A percentile compares a stretch with the other conserved stretches of the same genome.
Evolutionary conservation across 2,113 vertebrate genomes (phyloP).

Genomic region (Pluvialis apricaria): DNA sequence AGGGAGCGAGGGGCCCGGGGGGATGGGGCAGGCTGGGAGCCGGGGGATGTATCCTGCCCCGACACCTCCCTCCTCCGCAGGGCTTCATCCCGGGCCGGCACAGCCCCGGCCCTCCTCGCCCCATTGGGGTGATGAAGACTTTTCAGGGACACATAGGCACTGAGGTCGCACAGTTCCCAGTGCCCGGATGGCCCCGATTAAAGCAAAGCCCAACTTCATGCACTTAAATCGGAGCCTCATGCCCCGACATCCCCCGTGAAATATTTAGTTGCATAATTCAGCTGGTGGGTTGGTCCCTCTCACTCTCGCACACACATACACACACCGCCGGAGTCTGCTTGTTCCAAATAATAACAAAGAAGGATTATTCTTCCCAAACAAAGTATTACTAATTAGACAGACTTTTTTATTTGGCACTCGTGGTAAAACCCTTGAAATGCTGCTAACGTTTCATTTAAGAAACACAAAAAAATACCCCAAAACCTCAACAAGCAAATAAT

Average conservation of each 20-base stretch:
- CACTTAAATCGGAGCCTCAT: fast-evolving
- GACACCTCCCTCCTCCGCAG: fast-evolving
- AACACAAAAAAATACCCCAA: background rate
- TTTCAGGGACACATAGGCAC: background rate
- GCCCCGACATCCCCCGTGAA: background rate
- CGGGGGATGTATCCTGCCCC: background rate
- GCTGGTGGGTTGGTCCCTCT: background rate
- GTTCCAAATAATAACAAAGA: background rate
- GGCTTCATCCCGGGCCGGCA: fast-evolving
- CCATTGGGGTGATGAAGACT: background rate
- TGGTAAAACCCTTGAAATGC: background rate
- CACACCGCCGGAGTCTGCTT: background rate
- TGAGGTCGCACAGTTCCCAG: background rate
- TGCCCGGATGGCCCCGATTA: fast-evolving
- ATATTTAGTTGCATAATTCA: background rate
- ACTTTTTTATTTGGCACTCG: background rate
- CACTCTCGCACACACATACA: background rate
- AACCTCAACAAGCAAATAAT: background rate
- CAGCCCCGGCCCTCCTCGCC: background rate
- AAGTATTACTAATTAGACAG: constrained; percentile 15
- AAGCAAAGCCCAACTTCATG: background rate
- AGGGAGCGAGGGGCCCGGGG: background rate
- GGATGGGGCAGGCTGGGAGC: background rate
- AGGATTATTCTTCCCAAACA: constrained; percentile 11
- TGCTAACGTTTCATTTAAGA: background rate